Percentiles rank a stretch among this genome's conserved stretches.
phyloP scores from a whole-genome alignment of 2,797 vertebrate species.

The Lagodon rhomboides region DNA sequence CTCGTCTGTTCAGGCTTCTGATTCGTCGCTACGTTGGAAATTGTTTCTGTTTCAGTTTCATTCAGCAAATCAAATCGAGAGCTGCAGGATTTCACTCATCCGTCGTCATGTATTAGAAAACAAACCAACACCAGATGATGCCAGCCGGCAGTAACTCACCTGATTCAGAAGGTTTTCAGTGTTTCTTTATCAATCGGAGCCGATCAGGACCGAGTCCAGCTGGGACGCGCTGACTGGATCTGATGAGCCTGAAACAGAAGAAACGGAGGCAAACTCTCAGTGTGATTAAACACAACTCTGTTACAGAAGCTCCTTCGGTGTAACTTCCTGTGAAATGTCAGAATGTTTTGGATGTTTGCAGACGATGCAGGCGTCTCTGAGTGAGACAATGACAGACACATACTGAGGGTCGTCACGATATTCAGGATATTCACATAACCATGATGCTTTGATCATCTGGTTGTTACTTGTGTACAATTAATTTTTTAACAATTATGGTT shows the following conservation, averaged over 20 bases:
- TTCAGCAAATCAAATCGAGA: background rate
- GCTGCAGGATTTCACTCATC: background rate
- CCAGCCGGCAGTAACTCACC: slow-evolving; percentile 22
- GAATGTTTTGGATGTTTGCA: background rate
- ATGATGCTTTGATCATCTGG: no score
- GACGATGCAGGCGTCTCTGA: background rate
- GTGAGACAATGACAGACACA: no score
- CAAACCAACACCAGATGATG: no score
- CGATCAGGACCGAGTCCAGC: slow-evolving; percentile 8
- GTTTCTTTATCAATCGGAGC: background rate
- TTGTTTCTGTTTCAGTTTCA: background rate
- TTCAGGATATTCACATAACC: no score
- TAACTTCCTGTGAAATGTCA: background rate
- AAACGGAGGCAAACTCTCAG: background rate
- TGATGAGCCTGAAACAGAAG: slow-evolving; percentile 25
- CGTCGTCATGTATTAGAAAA: background rate
- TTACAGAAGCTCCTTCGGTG: no score
- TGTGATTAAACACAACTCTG: no score
- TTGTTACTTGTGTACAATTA: no score
- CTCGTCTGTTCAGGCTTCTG: background rate
- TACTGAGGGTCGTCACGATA: no score
- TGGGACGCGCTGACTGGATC: background rate
- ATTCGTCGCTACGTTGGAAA: background rate
- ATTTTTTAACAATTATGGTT: no score
- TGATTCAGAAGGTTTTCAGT: slow-evolving; percentile 15